Evolutionary conservation across 2,888 invertebrate genomes (phyloP), one percentile per base, ranked within the genome.

Genomic region (Ellobium chinense): DNA sequence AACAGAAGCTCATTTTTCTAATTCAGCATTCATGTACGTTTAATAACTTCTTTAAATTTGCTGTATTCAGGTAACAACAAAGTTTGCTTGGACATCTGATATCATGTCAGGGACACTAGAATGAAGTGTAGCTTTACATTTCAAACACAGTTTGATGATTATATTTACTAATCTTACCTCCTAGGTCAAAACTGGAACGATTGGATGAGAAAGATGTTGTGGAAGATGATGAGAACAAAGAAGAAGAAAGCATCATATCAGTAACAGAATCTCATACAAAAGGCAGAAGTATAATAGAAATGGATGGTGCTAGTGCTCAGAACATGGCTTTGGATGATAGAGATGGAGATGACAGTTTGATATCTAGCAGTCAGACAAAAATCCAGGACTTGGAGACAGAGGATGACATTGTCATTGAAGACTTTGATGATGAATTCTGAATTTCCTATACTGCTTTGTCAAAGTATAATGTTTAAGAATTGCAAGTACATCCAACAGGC

Each of bases 311-410:
- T 65, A 87, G 85, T 46, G 46, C 83, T 7, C 84, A 85, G n/a
- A n/a, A n/a, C 62, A 84, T 83, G 56, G 24, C 21, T 58, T 37
- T 29, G 0, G 34, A 27, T 62, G 75, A 54, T 21, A 31, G 36
- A 14, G 68, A 79, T 3, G 80, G 82, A 34, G 84, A 80, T 73
- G 87, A 87, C 77, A 85, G 84, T 74, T 77, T 81, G 75, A 81
- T 88, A 3, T 82, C 86, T 56, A 86, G 77, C 82, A 90, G 89
- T 85, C 89, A 90, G 84, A 85, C 88, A 81, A 86, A 87, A 70
- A 76, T 89, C 27, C 84, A 85, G 60, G 75, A 78, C 56, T 82
- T 81, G 69, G 85, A 87, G 58, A 86, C 86, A 24, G 88, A 89
- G 2, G 84, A 87, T 36, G 88, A 89, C 56, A 81, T 85, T 68